Conservation (phyloP, 2,113 vertebrate genomes). For the Elephantulus edwardii region DNA sequence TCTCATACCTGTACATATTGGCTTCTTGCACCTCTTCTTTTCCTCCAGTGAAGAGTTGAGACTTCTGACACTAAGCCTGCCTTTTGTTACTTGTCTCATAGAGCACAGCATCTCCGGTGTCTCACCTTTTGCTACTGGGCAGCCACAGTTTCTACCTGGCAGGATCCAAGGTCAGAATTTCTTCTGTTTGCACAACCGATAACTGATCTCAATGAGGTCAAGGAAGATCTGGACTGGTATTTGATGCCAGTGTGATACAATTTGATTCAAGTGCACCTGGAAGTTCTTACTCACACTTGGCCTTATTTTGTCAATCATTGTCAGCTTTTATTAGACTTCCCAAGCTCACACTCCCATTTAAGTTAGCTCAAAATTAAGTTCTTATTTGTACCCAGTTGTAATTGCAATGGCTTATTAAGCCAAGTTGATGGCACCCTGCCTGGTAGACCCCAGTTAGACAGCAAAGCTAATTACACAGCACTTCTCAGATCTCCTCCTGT, state of each 20-base stretch:
- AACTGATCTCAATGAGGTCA: background rate
- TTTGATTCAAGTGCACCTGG: background rate
- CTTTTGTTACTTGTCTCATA: background rate
- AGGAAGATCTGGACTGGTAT: background rate
- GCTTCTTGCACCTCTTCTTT: background rate
- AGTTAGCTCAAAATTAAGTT: background rate
- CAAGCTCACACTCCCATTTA: background rate
- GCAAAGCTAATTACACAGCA: background rate
- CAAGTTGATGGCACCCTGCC: background rate
- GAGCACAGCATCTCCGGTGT: background rate
- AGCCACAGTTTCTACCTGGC: background rate
- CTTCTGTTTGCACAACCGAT: background rate
- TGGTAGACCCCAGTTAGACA: no score
- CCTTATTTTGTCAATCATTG: background rate
- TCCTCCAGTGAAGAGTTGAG: background rate
- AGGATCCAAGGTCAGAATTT: background rate
- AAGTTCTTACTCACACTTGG: background rate
- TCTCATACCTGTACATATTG: background rate
- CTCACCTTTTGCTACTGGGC: background rate
- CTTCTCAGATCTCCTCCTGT: background rate
- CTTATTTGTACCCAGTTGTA: background rate
- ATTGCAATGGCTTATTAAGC: background rate
- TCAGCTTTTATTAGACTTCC: background rate
- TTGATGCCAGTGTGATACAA: background rate
- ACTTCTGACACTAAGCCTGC: background rate